Conservation (phyloP, 2,797 vertebrate species). For the Chiloscyllium punctatum region DNA sequence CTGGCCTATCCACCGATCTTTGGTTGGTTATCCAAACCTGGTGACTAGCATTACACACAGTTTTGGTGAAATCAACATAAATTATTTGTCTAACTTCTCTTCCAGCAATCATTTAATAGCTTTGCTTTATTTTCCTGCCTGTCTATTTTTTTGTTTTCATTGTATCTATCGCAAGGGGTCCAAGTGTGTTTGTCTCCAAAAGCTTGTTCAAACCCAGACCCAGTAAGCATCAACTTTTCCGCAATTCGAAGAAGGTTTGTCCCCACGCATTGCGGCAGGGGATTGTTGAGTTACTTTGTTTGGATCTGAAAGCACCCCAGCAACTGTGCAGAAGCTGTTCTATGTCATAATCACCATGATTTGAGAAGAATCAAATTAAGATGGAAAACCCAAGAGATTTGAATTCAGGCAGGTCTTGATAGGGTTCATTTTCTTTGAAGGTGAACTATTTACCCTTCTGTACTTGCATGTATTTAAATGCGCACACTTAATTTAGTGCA, state of each 20-base stretch:
- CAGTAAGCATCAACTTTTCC: not conserved
- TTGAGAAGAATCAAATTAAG: not conserved
- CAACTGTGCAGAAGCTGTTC: not conserved
- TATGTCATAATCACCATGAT: not conserved
- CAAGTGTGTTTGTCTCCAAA: not conserved
- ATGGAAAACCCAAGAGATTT: not conserved
- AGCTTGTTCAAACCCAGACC: slow-evolving; percentile 4
- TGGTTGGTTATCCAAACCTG: not conserved
- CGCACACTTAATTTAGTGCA: not conserved
- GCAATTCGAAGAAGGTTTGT: not conserved
- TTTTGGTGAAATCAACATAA: not conserved
- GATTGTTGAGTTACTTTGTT: not conserved
- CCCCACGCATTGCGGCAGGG: not conserved
- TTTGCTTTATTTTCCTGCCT: not conserved
- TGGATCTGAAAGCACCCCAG: not conserved
- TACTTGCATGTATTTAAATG: slow-evolving; percentile 2
- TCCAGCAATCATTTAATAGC: not conserved
- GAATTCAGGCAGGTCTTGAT: not conserved
- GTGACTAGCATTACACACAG: too few species aligned
- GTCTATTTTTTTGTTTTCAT: not conserved
- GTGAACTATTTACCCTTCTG: not conserved
- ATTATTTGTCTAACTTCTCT: not conserved
- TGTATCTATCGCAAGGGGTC: not conserved
- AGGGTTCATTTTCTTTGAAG: not conserved
- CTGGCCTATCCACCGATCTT: not conserved